Percentiles rank a stretch among this genome's conserved stretches.
These are phyloP conservation scores for Luperina testacea DNA, from an alignment of 2,888 invertebrate species.

Conservation along the genomic window DNA sequence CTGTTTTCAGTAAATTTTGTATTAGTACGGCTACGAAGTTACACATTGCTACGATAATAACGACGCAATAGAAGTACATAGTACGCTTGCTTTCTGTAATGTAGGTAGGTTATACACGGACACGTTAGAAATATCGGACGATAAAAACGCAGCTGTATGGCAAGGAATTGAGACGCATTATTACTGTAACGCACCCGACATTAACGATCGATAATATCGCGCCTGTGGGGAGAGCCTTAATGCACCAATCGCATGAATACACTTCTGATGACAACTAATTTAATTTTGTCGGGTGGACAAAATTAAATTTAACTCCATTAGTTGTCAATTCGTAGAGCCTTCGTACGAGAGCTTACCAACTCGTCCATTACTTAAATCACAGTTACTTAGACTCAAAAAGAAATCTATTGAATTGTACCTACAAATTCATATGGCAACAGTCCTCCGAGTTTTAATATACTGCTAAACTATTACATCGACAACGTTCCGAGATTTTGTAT, in stretches of 20 bases:
- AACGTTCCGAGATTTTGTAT: slow-evolving; percentile 31
- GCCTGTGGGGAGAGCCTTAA: neutral
- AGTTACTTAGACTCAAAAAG: neutral
- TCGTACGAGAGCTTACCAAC: neutral
- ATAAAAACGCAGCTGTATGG: neutral
- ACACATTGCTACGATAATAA: neutral
- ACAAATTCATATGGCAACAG: slow-evolving; percentile 11
- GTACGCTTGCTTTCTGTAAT: neutral
- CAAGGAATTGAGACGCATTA: neutral
- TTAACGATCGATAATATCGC: neutral
- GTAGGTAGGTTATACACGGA: too few species aligned
- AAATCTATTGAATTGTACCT: neutral
- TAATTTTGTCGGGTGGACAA: neutral
- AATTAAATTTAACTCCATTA: neutral
- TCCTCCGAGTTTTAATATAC: slow-evolving; percentile 53
- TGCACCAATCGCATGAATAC: neutral
- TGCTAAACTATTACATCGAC: slow-evolving; percentile 54
- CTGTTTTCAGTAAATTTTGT: neutral
- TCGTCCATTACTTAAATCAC: neutral
- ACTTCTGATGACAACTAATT: neutral
- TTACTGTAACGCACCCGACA: neutral
- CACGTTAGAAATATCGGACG: too few species aligned
- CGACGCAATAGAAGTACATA: neutral
- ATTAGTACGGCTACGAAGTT: neutral
- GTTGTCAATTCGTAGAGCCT: neutral